A percentile compares a stretch with the other conserved stretches of the same genome.
These are phyloP conservation scores for Adelges cooleyi DNA, from an alignment of 1,140 invertebrate species.

Conservation along the genomic window DNA sequence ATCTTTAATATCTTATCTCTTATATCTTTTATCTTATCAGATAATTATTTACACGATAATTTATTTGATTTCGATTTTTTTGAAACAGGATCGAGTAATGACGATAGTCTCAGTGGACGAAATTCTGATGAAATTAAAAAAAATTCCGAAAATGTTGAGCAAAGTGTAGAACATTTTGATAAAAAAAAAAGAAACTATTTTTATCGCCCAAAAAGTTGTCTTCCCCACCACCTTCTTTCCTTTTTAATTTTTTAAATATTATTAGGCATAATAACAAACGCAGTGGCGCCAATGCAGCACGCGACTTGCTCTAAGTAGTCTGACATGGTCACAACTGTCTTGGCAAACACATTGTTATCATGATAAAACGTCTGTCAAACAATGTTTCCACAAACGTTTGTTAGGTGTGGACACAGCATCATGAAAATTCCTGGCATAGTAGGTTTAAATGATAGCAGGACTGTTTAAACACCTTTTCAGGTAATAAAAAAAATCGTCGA, in stretches of 20 bases:
- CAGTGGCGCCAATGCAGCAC: background rate
- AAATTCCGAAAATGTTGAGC: background rate
- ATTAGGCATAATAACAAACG: constrained; percentile 1
- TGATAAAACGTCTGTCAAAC: background rate
- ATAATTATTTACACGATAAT: too few relatives aligned
- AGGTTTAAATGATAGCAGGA: constrained; percentile 64
- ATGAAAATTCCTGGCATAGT: constrained; percentile 55
- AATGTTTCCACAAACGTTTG: too few relatives aligned
- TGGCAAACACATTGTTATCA: background rate
- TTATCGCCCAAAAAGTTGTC: background rate
- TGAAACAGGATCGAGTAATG: background rate
- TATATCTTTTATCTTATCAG: too few relatives aligned
- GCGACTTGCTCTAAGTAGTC: background rate
- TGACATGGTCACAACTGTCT: background rate
- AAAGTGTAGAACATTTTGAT: background rate
- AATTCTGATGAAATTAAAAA: background rate
- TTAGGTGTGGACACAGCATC: too few relatives aligned
- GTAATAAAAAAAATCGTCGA: constrained; percentile 80
- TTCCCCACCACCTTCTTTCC: background rate
- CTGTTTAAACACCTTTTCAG: constrained; percentile 64
- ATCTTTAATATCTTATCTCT: too few relatives aligned
- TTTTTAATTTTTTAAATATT: background rate
- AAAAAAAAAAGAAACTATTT: constrained; percentile 6
- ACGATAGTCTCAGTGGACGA: background rate
- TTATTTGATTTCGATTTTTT: background rate